Base-by-base conservation (phyloP, 2,888 invertebrate species). In the Drosophila maculinotata region DNA sequence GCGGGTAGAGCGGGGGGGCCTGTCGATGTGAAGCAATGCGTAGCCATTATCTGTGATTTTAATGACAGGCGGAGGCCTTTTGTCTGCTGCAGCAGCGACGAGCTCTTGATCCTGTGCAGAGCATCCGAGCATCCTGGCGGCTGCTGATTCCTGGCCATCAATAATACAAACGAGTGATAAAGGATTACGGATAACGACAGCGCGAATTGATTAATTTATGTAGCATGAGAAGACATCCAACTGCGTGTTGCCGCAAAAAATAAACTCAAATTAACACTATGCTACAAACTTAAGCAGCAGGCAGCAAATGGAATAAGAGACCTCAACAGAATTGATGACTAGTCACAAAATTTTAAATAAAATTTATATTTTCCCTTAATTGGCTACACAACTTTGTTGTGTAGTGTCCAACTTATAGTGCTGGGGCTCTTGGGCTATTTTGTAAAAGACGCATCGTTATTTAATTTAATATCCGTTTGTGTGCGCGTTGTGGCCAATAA, bases 191-290 rank as follows among this genome's bases (percentile, higher is more conserved):
- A 66, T 48, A 54, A 35, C 41, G 58, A 31, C 59, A 41, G 45
- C 56, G 48, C 39, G 54, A 74, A 81, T 79, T 83, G 80, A 83
- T 83, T 83, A 83, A 81, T 80, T 81, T 83, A 80, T 80, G 71
- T 54, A 49, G 68, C 64, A 59, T 28, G 63, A 69, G 69, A 82
- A 71, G 70, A 74, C 49, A 31, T 63, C 42, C 66, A 49, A 51
- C 45, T 35, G 47, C 14, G 8, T 25, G 49, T 42, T 31, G 23
- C 20, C 10, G 25, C 15, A 20, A 45, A 14, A n/a, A n/a, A n/a
- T n/a, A n/a, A 39, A 12, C 45, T 25, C 8, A 35, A 9, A 20
- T 20, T 52, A 58, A 73, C 83, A 81, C 82, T 69, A 23, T 0
- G 6, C 73, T 23, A 41, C 68, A 73, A 3, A 31, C 20, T n/a